Evolutionary conservation across 92 coral and sea anemone species (phyloP).

Genomic region (Palythoa caribaeorum): DNA sequence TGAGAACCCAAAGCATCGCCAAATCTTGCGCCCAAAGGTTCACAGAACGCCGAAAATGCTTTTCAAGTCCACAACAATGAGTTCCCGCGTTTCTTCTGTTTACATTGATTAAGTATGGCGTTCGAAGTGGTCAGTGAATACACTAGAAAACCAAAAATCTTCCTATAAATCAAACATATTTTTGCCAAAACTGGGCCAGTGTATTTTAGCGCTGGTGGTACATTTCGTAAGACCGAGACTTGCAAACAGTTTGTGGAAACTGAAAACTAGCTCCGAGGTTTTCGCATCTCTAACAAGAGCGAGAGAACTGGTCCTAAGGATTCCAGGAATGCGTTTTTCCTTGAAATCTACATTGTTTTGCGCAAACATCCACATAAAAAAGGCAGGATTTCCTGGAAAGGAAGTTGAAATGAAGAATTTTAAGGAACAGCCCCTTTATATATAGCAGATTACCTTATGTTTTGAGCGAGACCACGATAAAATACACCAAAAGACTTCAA

Average conservation of each 20-base stretch:
- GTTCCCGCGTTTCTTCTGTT: not conserved
- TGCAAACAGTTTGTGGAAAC: not conserved
- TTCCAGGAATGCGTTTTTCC: constrained; percentile 20
- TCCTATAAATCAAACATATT: not conserved
- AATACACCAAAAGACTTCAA: not conserved
- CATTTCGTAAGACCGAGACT: constrained; percentile 30
- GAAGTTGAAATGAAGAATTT: constrained; percentile 10
- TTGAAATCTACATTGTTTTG: not conserved
- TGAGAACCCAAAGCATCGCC: constrained; percentile 8
- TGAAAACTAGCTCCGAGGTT: constrained; percentile 3
- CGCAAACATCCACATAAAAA: not conserved
- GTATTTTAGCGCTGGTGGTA: not conserved
- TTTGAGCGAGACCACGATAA: constrained; percentile 9
- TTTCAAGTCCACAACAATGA: not conserved
- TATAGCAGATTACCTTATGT: constrained; percentile 31
- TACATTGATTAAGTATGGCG: not conserved
- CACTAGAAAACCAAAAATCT: not conserved
- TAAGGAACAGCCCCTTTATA: not conserved
- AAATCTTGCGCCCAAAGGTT: not conserved
- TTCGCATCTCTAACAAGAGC: not conserved
- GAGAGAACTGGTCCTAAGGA: not conserved
- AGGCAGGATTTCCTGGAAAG: constrained; percentile 16
- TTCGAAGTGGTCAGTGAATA: not conserved
- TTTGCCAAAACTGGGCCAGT: not conserved
- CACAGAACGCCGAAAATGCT: not conserved